Percentiles rank a stretch among this genome's conserved stretches.
These are phyloP conservation scores for Netelia melanura DNA, from an alignment of 2,888 invertebrate genomes.

Conservation along the genomic window DNA sequence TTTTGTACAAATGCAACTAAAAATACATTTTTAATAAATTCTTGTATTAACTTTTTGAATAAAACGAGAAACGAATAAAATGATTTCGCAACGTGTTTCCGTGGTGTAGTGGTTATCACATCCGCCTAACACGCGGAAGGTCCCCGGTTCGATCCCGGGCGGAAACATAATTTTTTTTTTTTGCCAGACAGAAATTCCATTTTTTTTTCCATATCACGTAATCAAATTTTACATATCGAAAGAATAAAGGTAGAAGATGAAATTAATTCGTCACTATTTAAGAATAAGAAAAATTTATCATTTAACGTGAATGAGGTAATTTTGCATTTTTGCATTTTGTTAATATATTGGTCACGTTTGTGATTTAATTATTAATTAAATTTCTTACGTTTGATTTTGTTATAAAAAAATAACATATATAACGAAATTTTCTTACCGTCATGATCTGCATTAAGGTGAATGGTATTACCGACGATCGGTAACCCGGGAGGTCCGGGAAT, in stretches of 20 bases:
- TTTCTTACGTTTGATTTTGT: conserved; percentile 30
- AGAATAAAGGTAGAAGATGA: neutral
- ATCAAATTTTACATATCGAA: neutral
- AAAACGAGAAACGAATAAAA: neutral
- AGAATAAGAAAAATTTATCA: neutral
- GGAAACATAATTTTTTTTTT: conserved; percentile 87
- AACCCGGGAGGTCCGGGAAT: conserved; percentile 87
- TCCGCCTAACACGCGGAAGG: conserved; percentile 97
- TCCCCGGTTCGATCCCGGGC: conserved; percentile 96
- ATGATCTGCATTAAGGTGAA: conserved; percentile 87
- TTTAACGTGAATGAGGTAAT: neutral
- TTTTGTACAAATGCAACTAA: neutral
- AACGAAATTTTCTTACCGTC: conserved; percentile 84
- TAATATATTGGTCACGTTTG: no score
- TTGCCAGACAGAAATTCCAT: neutral
- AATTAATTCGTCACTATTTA: neutral
- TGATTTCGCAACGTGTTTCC: conserved; percentile 87
- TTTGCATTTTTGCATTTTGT: neutral
- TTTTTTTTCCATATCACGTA: neutral
- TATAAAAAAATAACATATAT: conserved; percentile 46
- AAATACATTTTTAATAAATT: neutral
- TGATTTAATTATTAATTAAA: neutral
- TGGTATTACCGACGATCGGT: conserved; percentile 88
- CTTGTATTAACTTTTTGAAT: neutral
- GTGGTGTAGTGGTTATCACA: conserved; percentile 97